Conservation (phyloP, 2,888 invertebrate species). For the Terebella lapidaria region DNA sequence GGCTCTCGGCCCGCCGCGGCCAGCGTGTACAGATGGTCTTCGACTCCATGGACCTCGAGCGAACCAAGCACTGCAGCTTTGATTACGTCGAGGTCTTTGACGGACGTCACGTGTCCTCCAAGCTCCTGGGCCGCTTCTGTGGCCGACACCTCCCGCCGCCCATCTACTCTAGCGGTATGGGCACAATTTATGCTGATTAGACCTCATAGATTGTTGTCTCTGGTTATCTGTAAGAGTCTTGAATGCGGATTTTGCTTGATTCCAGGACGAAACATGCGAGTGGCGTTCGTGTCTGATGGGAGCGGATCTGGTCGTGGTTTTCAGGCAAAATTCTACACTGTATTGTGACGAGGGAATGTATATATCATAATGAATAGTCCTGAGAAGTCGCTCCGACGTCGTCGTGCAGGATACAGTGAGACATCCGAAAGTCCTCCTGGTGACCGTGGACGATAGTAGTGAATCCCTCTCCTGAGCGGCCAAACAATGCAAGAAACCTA, state of each 20-base stretch:
- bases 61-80: slow-evolving; percentile 16
- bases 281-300: background rate
- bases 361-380: no score
- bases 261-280: background rate
- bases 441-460: no score
- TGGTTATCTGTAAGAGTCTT: no score
- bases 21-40: slow-evolving; percentile 11
- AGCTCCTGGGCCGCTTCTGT: slow-evolving; percentile 17
- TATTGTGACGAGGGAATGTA: no score
- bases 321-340: background rate
- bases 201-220: no score
- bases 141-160: slow-evolving; percentile 9
- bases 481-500: no score
- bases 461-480: no score
- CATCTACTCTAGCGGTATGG: background rate
- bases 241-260: no score
- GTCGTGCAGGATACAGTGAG: no score
- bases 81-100: slow-evolving; percentile 20
- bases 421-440: no score
- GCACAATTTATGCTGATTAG: background rate
- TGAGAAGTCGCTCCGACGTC: no score
- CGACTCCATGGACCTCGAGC: slow-evolving; percentile 17
- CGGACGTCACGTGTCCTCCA: slow-evolving; percentile 10
- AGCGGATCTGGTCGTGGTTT: background rate
- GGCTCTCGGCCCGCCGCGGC: slow-evolving; percentile 12